Base-by-base conservation (phyloP, 2,888 invertebrate genomes). In the Esperia sulphurella region DNA sequence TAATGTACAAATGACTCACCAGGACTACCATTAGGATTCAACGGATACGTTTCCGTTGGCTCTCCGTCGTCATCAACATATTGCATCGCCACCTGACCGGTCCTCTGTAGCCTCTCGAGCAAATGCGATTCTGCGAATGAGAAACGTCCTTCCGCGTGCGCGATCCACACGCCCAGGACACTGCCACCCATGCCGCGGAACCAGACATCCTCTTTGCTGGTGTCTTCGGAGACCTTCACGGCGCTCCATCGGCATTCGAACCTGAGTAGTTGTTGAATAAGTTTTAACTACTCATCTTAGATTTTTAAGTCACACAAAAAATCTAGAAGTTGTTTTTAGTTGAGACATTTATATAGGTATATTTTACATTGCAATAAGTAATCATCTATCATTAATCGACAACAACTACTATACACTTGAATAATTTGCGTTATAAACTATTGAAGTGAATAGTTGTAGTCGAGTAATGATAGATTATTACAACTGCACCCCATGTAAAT, bases 121-220 rank as follows among this genome's bases (percentile, higher is more conserved):
- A 93, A 66, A 0, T 55, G 47, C 0, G 86, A 57, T 35, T 91
- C 83, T 10, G 91, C 84, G 61, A 42, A 31, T 0, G 45, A 14
- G 0, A 95, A 95, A 55, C 92, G 90, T 57, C 99, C 99, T 88
- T 99, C 99, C 0, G 97, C 98, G 75, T 99, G 99, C 3, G 98
- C 97, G 1, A 96, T 92, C 98, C 98, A 99, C 59, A 98, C 95
- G 1, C 98, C 98, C n/a, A 98, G 90, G 1, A 94, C 89, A n/a
- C 95, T 94, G 29, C 93, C 94, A 49, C 93, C 93, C 97, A 99
- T 97, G n/a, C 93, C 96, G 46, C 90, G 83, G 61, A 99, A 89
- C 98, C 99, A 97, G 0, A 99, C 94, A 3, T 96, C 91, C 0
- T 63, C 52, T 0, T 92, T 91, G 0, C 93, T 92, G 3, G 68